These are phyloP conservation scores for Botia almorhae DNA, from an alignment of 2,797 vertebrate species.

Conservation along the genomic window DNA sequence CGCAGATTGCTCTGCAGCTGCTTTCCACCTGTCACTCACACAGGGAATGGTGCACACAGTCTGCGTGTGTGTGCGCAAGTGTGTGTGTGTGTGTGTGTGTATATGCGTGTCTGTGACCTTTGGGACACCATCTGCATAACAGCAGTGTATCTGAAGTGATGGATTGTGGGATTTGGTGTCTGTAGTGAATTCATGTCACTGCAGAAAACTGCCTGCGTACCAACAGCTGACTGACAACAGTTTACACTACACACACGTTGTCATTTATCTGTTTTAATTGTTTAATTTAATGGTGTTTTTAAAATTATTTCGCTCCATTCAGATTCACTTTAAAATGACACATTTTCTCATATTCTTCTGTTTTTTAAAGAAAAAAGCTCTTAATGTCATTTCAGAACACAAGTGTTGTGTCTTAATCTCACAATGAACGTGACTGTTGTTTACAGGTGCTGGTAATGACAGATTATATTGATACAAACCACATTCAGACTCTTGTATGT, in stretches of 20 bases:
- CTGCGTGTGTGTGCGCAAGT: conserved; percentile 16
- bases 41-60: conserved; percentile 55
- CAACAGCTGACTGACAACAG: not conserved
- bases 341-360: too few species aligned
- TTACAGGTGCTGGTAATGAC: too few species aligned
- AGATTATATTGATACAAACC: too few species aligned
- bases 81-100: conserved; percentile 25
- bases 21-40: conserved; percentile 70
- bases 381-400: too few species aligned
- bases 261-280: too few species aligned
- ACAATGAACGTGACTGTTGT: too few species aligned
- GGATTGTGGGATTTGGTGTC: conserved; percentile 57
- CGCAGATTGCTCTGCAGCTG: conserved; percentile 74
- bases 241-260: too few species aligned
- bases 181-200: conserved; percentile 50
- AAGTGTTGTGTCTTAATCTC: too few species aligned
- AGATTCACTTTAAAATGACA: too few species aligned
- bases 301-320: too few species aligned
- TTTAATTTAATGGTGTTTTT: too few species aligned
- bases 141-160: conserved; percentile 38
- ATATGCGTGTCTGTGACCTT: conserved; percentile 15
- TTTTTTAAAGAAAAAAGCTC: too few species aligned
- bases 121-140: conserved; percentile 30
- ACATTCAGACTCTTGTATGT: conserved; percentile 6
- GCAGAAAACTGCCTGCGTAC: conserved; percentile 23